A percentile compares a stretch with the other conserved stretches of the same genome.
phyloP scores from a whole-genome alignment of 2,797 vertebrate species.

The Ibycter americanus region DNA sequence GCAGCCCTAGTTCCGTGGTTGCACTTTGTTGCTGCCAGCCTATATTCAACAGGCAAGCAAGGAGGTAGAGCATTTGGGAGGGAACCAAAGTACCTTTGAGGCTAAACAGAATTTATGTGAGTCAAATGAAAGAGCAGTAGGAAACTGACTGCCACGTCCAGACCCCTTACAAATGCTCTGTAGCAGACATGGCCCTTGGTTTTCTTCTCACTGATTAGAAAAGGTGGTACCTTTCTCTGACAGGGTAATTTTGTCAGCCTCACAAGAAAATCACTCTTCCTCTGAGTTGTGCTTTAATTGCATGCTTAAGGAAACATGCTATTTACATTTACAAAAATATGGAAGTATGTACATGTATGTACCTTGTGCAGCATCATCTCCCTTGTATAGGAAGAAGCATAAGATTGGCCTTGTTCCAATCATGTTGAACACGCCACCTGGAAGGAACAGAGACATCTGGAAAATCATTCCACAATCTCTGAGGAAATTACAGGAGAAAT shows the following conservation, averaged over 20 bases:
- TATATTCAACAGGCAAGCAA: background rate
- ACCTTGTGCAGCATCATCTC: background rate
- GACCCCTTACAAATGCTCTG: background rate
- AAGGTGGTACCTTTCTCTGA: background rate
- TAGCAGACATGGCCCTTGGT: background rate
- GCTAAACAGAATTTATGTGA: background rate
- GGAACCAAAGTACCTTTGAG: background rate
- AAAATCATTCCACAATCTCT: conserved; percentile 71
- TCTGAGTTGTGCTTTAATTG: background rate
- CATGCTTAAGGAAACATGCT: background rate
- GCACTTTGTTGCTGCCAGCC: background rate
- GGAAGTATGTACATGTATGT: background rate
- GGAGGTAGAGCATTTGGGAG: background rate
- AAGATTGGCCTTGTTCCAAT: conserved; percentile 66
- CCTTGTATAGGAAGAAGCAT: background rate
- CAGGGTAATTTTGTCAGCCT: background rate
- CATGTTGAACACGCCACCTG: conserved; percentile 71
- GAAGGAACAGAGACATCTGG: conserved; percentile 75
- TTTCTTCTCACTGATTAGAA: background rate
- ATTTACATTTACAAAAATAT: background rate
- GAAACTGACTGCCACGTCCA: background rate
- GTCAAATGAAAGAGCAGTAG: background rate
- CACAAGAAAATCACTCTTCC: background rate
- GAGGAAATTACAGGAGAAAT: conserved; percentile 75
- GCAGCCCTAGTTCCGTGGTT: background rate